These are phyloP conservation scores for Pelobates cultripes DNA, from an alignment of 2,797 vertebrate species.

Conservation along the genomic window DNA sequence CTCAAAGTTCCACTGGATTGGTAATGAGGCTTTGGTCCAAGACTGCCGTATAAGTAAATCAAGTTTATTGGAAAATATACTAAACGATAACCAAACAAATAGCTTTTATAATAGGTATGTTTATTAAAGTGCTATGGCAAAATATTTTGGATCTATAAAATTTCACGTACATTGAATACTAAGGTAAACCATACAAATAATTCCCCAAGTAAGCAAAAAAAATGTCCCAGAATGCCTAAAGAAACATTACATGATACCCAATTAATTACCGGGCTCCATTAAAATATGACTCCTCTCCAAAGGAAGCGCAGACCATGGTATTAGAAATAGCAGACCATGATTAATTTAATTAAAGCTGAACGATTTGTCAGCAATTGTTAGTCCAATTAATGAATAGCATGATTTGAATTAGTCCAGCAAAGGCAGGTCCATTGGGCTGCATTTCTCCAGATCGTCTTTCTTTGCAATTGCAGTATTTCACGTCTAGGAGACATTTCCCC, in stretches of 20 bases:
- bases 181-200: not conserved
- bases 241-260: not conserved
- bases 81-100: too few relatives aligned
- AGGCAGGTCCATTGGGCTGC: not conserved
- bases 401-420: not conserved
- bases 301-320: not conserved
- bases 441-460: not conserved
- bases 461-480: not conserved
- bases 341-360: not conserved
- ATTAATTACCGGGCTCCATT: not conserved
- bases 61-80: too few relatives aligned
- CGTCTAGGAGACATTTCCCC: not conserved
- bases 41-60: too few relatives aligned
- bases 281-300: not conserved
- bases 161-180: not conserved
- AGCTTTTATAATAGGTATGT: not conserved
- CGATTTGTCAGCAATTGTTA: not conserved
- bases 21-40: too few relatives aligned
- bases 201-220: not conserved
- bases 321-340: not conserved
- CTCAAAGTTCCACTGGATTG: too few relatives aligned
- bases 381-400: not conserved
- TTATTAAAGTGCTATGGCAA: not conserved
- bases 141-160: not conserved
- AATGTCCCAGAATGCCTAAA: not conserved